Conservation (phyloP, 2,888 invertebrate species). For the Chrysina gloriosa region DNA sequence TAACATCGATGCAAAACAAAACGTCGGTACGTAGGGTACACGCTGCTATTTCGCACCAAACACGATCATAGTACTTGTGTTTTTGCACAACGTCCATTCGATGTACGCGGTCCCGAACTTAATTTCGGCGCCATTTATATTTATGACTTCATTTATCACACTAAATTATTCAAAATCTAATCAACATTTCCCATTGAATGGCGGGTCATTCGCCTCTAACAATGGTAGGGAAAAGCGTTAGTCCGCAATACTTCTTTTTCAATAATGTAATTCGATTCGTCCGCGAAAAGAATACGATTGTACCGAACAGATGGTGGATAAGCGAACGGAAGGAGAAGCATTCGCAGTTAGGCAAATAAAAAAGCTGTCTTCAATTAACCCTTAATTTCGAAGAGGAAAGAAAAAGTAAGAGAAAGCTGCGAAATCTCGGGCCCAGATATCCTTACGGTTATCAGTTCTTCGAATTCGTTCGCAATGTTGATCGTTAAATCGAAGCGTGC, state of each 20-base stretch:
- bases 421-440: conserved; percentile 16
- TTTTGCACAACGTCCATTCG: conserved; percentile 11
- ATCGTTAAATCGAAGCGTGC: conserved; percentile 5
- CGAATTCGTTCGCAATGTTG: not conserved
- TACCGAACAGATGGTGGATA: not conserved
- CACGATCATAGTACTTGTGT: not conserved
- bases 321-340: not conserved
- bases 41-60: not conserved
- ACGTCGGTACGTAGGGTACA: not conserved
- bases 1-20: not conserved
- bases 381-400: conserved; percentile 18
- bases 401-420: not conserved
- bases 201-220: conserved; percentile 31
- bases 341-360: conserved; percentile 20
- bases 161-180: conserved; percentile 41
- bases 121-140: conserved; percentile 41
- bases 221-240: conserved; percentile 20
- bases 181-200: conserved; percentile 42
- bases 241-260: conserved; percentile 26
- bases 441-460: conserved; percentile 4
- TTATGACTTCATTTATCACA: conserved; percentile 41
- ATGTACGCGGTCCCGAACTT: conserved; percentile 10
- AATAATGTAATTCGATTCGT: conserved; percentile 41
- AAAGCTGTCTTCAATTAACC: conserved; percentile 31
- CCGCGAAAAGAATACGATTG: conserved; percentile 4